Evolutionary conservation across 1,140 invertebrate species (phyloP), one percentile per base, ranked within the genome.

Genomic region (Heliconius congener): DNA sequence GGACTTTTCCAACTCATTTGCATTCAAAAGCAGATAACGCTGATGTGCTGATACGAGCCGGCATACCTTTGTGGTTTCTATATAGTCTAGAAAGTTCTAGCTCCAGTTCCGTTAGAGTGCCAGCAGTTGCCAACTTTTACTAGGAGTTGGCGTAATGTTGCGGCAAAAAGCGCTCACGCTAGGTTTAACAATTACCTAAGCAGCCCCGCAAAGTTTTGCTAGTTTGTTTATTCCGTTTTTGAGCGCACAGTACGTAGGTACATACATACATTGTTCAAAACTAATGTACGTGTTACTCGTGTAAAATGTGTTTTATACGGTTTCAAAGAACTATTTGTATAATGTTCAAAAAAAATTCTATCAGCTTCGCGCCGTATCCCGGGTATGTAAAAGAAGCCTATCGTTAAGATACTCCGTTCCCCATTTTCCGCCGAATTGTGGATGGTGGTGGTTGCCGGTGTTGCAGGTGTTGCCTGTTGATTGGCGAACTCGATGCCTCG

Each of bases 171-270:
- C 91, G 90, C 86, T 88, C 89, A 90, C 88, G 91, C 82, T 90
- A 90, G 87, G 90, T 91, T 92, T 91, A 93, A 93, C 93, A 93
- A 94, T 94, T 93, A 92, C 90, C 91, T 93, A 93, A 94, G 93
- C 92, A 93, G 84, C 83, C 71, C 74, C 82, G 81, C 81, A 87
- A 91, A 91, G 87, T 91, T 91, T 83, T 77, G 80, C 66, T 74
- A 88, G 86, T 90, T 89, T 89, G 88, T 91, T 89, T 92, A 87
- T 89, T 89, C 83, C 84, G 85, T 87, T 89, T 88, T 87, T 89
- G 85, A 84, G 81, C 84, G 79, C 79, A 72, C 39, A 46, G 42
- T 46, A 46, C 42, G 3, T 75, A 83, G 81, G 77, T 85, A 85
- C 80, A 74, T 85, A 86, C 82, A 84, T 85, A 86, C 82, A 84